Conservation (phyloP, 2,113 vertebrate genomes). For the Archilochus colubris region DNA sequence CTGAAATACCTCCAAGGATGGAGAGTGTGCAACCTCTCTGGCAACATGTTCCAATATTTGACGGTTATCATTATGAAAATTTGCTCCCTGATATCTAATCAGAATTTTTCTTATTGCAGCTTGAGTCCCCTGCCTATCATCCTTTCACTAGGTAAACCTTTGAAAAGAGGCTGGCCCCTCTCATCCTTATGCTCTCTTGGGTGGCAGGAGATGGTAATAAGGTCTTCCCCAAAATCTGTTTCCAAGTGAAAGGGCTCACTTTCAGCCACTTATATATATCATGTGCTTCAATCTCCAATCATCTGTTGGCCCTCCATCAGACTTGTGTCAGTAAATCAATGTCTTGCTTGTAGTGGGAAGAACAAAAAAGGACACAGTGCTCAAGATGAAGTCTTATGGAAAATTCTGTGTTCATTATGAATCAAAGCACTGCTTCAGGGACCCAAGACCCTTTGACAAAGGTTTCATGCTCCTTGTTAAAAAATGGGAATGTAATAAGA, state of each 20-base stretch:
- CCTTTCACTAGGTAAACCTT: background rate
- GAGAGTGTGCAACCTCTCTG: background rate
- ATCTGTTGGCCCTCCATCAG: accelerated
- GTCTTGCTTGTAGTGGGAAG: background rate
- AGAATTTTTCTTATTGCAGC: background rate
- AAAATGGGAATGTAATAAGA: background rate
- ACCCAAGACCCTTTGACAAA: background rate
- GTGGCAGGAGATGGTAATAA: background rate
- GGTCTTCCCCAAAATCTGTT: background rate
- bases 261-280: background rate
- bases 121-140: background rate
- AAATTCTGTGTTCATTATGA: background rate
- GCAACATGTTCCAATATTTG: background rate
- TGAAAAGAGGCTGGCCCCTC: background rate
- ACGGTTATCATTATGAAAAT: background rate
- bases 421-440: background rate
- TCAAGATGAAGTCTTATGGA: background rate
- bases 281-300: background rate
- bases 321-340: background rate
- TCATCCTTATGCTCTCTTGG: background rate
- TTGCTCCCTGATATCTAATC: background rate
- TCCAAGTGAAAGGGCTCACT: background rate
- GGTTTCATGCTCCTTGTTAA: background rate
- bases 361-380: background rate
- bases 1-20: background rate